Evolutionary conservation across 2,113 vertebrate species (phyloP), one percentile per base, ranked within the genome.

Genomic region (Microcebus ravelobensis): DNA sequence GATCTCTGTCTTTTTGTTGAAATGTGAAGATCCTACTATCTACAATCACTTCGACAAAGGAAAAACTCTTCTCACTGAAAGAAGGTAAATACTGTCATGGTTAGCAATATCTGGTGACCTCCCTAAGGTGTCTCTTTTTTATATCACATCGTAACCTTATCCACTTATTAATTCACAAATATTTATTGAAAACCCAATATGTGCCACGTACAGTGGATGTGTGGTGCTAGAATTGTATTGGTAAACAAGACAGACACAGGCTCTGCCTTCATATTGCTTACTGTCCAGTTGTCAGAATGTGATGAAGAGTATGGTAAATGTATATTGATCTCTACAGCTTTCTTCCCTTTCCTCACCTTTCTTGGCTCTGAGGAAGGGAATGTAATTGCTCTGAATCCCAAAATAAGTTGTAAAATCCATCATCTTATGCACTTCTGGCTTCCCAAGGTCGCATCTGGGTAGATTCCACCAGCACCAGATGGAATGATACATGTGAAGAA

Each of bases 381-480:
- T 42, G 9, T 74, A 82, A 68, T 96, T 93, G 67, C 31, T 95
- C 29, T 92, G 34, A 87, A 87, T 94, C 31, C 27, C 94, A 77
- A 95, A 79, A 87, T 12, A 93, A 39, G 7, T 55, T 92, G 7
- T 77, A 57, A 83, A 70, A 84, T 65, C 14, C 85, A 65, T 18
- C 50, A 12, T 93, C 67, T 91, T 86, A 86, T 1, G 25, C 92
- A 59, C 27, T 87, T 73, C 9, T 71, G 18, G 81, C 36, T 96
- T 93, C 45, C 55, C 88, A 63, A 89, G 27, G 5, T 90, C 84
- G 83, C 25, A 87, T 50, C 10, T 89, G 31, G 48, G 9, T 96
- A 90, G 83, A 34, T 95, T 81, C 8, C 13, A 42, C 52, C 34
- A 89, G 5, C 29, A 76, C 36, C 36, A 86, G 29, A n/a, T 80